phyloP scores from a whole-genome alignment of 1,140 invertebrate genomes.

The Dendrolimus kikuchii region DNA sequence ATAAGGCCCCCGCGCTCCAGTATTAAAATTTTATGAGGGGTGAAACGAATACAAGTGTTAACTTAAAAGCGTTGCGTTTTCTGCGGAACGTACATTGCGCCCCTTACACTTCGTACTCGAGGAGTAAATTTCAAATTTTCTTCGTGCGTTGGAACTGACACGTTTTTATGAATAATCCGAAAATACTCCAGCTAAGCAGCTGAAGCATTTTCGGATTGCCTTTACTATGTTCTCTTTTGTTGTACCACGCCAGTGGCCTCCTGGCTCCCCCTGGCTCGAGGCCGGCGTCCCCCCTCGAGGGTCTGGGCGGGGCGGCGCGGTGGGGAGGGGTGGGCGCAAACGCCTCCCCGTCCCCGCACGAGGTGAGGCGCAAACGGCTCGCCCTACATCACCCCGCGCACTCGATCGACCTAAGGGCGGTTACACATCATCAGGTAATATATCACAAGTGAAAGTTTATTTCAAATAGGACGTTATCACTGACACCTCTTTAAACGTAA shows the following conservation, averaged over 20 bases:
- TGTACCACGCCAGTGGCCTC: conserved; percentile 25
- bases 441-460: background rate
- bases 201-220: too few species aligned
- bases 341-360: conserved; percentile 34
- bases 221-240: too few species aligned
- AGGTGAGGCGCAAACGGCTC: conserved; percentile 37
- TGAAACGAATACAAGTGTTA: too few species aligned
- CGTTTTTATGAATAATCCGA: too few species aligned
- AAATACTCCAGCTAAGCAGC: too few species aligned
- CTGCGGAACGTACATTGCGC: too few species aligned
- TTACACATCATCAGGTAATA: conserved; percentile 47
- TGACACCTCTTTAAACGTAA: too few species aligned
- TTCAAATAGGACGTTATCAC: too few species aligned
- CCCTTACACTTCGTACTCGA: background rate
- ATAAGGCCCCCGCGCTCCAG: too few species aligned
- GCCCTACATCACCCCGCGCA: conserved; percentile 45
- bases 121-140: conserved; percentile 4
- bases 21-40: too few species aligned
- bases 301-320: conserved; percentile 38
- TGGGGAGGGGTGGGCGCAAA: conserved; percentile 24
- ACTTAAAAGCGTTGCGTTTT: too few species aligned
- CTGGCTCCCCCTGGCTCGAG: conserved; percentile 43
- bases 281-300: conserved; percentile 46
- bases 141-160: conserved; percentile 4
- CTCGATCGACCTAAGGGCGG: conserved; percentile 48